A percentile compares a stretch with the other conserved stretches of the same genome.
Evolutionary conservation across 2,888 invertebrate species (phyloP).

Genomic region (Listrodromus nycthemerus): DNA sequence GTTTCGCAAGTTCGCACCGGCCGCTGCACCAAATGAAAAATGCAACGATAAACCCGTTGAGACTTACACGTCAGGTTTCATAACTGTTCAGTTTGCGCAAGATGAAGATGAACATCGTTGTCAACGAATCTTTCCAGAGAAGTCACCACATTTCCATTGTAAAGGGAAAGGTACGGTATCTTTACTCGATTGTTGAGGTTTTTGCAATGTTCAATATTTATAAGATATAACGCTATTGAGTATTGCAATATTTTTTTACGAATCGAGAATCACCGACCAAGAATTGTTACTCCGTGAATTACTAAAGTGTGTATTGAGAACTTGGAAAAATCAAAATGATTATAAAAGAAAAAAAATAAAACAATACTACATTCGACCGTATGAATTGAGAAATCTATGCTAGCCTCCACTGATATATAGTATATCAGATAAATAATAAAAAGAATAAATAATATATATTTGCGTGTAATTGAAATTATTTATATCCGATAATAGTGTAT

Average conservation of each 20-base stretch:
- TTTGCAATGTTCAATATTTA: background rate
- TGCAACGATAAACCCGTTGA: slow-evolving; percentile 21
- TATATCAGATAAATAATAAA: slow-evolving; percentile 26
- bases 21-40: slow-evolving; percentile 43
- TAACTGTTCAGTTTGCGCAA: background rate
- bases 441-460: slow-evolving; percentile 60
- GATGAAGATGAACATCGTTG: background rate
- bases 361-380: slow-evolving; percentile 45
- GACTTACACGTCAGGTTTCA: background rate
- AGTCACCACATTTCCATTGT: background rate
- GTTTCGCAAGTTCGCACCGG: slow-evolving; percentile 55
- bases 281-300: slow-evolving; percentile 9
- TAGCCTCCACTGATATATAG: slow-evolving; percentile 24
- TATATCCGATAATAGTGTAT: slow-evolving; percentile 72
- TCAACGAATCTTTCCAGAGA: slow-evolving; percentile 8
- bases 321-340: background rate
- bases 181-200: background rate
- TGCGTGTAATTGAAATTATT: slow-evolving; percentile 67
- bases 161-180: background rate
- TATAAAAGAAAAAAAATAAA: slow-evolving; percentile 13
- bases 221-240: too few species aligned
- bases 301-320: slow-evolving; percentile 10
- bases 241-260: too few species aligned
- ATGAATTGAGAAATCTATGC: slow-evolving; percentile 22
- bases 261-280: too few species aligned